phyloP scores from a whole-genome alignment of 2,888 invertebrate genomes.

The Scaptomyza flava region DNA sequence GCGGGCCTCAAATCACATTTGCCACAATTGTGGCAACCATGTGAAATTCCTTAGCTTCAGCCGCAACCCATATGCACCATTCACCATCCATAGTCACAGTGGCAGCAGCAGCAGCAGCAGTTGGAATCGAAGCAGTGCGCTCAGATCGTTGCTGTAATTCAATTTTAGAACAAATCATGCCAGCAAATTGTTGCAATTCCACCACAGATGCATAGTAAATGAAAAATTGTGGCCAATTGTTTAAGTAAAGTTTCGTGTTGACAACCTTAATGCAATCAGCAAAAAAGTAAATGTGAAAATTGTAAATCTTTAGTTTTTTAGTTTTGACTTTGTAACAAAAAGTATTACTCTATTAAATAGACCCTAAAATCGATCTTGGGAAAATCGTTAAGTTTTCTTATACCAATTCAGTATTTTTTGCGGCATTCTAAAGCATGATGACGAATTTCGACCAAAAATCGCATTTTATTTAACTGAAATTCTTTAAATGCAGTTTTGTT shows the following conservation, averaged over 20 bases:
- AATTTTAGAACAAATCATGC: conserved; percentile 67
- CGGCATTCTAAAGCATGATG: no score
- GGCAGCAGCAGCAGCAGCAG: conserved; percentile 1
- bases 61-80: no score
- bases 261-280: not conserved
- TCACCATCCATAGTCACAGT: conserved; percentile 7
- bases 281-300: not conserved
- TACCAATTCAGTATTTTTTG: no score
- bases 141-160: conserved; percentile 62
- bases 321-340: not conserved
- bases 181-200: conserved; percentile 56
- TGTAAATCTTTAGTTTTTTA: not conserved
- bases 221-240: conserved; percentile 41
- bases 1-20: conserved; percentile 39
- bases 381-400: no score
- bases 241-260: not conserved
- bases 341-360: no score
- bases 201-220: conserved; percentile 33
- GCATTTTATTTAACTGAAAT: no score
- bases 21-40: conserved; percentile 20
- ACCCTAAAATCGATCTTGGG: no score
- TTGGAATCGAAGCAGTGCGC: conserved; percentile 20
- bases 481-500: no score
- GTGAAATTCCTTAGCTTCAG: conserved; percentile 2
- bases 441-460: no score